Base-by-base conservation (phyloP, 2,797 vertebrate species). In the Pseudotriccus pelzelni region DNA sequence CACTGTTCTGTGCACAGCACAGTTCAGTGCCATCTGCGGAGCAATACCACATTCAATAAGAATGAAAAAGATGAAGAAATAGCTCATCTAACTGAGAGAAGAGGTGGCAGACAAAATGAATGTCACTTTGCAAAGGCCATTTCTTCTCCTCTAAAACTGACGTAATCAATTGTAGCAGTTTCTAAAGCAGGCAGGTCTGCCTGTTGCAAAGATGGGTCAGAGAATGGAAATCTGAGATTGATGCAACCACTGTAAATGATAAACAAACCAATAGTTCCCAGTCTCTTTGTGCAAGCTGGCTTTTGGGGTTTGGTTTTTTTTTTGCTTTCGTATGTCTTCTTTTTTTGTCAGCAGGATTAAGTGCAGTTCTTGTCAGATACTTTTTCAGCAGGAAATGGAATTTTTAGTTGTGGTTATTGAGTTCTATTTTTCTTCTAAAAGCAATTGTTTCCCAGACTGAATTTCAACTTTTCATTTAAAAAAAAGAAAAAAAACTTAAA, bases 351-450 rank as follows among this genome's bases (percentile, higher is more conserved):
- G 50, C 25, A 93, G 84, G 73, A 93, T 89, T 92, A 94, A 93
- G 66, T 73, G 78, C 39, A 89, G 70, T 70, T 83, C 49, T 90
- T 90, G 87, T 62, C 0, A 5, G 72, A 85, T 84, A 85, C 27
- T 80, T 94, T 85, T 96, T 92, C 90, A 92, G 60, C 66, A 93
- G 89, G 69, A 96, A 97, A 92, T 81, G 53, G 81, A 90, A 87
- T 77, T 92, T 95, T 95, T 72, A 89, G 64, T 81, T 96, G 93
- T 90, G 91, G 80, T 91, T 88, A 46, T 62, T 95, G 76, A 73
- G 79, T 91, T 96, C 84, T 89, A 72, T 85, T 97, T 97, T 94
- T 89, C 89, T 39, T 81, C 87, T 92, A 81, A 87, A 87, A 66
- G 47, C 0, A 1, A 92, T 95, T 94, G 84, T 93, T 89, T 94